Conservation (phyloP, 2,797 vertebrate genomes). For the Micromesistius poutassou region DNA sequence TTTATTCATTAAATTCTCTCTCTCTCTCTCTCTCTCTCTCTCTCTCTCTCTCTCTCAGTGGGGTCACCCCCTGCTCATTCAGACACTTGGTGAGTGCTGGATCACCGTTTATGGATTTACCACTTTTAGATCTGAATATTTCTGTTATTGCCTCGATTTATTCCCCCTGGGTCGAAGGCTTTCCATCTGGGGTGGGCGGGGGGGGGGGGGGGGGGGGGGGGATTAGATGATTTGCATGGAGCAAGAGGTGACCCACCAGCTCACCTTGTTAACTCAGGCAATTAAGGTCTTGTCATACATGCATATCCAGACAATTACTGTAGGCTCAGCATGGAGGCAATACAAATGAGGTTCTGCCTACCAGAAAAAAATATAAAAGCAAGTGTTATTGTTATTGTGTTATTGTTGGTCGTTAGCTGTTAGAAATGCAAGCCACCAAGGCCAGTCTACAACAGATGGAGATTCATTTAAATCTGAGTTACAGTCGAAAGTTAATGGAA, state of each 20-base stretch:
- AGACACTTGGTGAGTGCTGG: conserved; percentile 49
- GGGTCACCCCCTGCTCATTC: conserved; percentile 56
- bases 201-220: conserved; percentile 38
- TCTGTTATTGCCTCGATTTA: conserved; percentile 68
- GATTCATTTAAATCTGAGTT: not conserved
- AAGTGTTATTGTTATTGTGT: not conserved
- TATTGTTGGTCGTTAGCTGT: conserved; percentile 1
- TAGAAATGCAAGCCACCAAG: not conserved
- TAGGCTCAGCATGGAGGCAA: conserved; percentile 46
- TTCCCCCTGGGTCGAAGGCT: conserved; percentile 63
- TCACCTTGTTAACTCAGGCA: conserved; percentile 74
- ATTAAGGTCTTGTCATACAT: conserved; percentile 74
- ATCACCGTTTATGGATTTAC: conserved; percentile 65
- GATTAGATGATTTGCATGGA: conserved; percentile 57
- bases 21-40: not conserved
- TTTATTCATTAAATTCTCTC: not conserved
- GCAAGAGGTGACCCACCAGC: conserved; percentile 58
- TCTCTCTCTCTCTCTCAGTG: conserved; percentile 27
- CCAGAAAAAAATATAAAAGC: not conserved
- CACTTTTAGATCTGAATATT: conserved; percentile 60
- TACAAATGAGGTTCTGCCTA: conserved; percentile 49
- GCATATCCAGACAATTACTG: conserved; percentile 60
- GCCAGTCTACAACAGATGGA: not conserved
- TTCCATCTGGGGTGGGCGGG: conserved; percentile 28
- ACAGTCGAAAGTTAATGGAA: not conserved